Evolutionary conservation across 2,888 invertebrate species (phyloP), one percentile per base, ranked within the genome.

Genomic region (Elmis aenea): DNA sequence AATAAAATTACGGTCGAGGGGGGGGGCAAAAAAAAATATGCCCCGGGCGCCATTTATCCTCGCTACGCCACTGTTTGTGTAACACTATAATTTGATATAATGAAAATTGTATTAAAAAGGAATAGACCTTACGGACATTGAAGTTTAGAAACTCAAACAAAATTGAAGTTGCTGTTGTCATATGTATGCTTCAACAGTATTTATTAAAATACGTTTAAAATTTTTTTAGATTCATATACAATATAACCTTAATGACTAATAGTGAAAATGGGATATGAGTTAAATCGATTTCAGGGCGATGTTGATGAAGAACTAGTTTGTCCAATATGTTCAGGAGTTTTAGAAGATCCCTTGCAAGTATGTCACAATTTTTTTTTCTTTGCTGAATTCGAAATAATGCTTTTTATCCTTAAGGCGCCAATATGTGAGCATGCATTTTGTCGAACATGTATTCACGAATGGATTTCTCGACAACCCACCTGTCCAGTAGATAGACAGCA

Each of bases 351-450:
- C 25, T 73, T 95, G 45, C 95, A 95, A 84, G 92, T 90, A 29
- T 12, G n/a, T 22, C n/a, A n/a, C 13, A 14, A 24, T 16, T 23
- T n/a, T 5, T 23, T 12, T 21, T 15, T 15, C 10, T 25, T 31
- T 38, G 36, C n/a, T n/a, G n/a, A n/a, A n/a, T n/a, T n/a, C n/a
- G n/a, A n/a, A n/a, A n/a, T n/a, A n/a, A n/a, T n/a, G n/a, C n/a
- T n/a, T n/a, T n/a, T n/a, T n/a, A n/a, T n/a, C n/a, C n/a, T 70
- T 27, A 66, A 92, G 93, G 93, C 94, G 33, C 92, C 92, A 30
- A 82, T 83, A 55, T 96, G 95, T 69, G 95, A 96, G 66, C 95
- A 96, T 72, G 93, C 94, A 36, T 96, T 95, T 70, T 96, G 95
- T 67, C 81, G 85, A 55, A 81, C 80, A 29, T 96, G 95, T 68